Evolutionary conservation across 2,888 invertebrate species (phyloP), one percentile per base, ranked within the genome.

Genomic region (Gryllus longicercus): DNA sequence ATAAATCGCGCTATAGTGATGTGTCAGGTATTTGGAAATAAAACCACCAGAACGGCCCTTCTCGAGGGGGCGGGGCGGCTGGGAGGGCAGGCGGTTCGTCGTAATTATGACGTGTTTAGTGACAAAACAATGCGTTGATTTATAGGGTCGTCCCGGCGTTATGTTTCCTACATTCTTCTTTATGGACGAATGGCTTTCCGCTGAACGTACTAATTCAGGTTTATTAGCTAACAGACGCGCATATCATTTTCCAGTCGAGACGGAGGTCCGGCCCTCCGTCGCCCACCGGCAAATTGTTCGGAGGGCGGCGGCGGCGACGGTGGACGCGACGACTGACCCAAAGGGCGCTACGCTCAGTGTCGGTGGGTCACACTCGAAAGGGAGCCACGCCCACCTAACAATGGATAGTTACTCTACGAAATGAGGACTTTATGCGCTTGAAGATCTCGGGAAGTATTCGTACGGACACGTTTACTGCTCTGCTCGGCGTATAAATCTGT

Each of bases 71-170:
- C n/a, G 63, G 63, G 63, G 63, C n/a, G 63, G 63, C 63, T 11
- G 63, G n/a, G 63, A 8, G 63, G 16, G 63, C 16, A n/a, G 63
- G 63, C 63, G 14, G n/a, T 63, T 63, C 63, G 63, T n/a, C 63
- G n/a, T 63, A 63, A 63, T 63, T 63, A 63, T 63, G 63, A 63
- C 63, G 63, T 63, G 63, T 63, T 63, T 63, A 63, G 63, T 63
- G 63, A 63, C 63, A 63, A 63, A 63, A 63, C 63, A 63, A 63
- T 63, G 63, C 63, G 16, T 14, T 63, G 63, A 63, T 63, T 63
- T 63, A 63, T 63, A 63, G 63, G 63, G 63, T 63, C 63, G 63
- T 63, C 63, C n/a, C 63, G n/a, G 63, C 14, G 63, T 63, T 63
- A n/a, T 63, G 63, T 63, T 63, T 63, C 63, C 16, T 63, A 63